phyloP scores from a whole-genome alignment of 1,140 invertebrate genomes.

The Palaemon carinicauda region DNA sequence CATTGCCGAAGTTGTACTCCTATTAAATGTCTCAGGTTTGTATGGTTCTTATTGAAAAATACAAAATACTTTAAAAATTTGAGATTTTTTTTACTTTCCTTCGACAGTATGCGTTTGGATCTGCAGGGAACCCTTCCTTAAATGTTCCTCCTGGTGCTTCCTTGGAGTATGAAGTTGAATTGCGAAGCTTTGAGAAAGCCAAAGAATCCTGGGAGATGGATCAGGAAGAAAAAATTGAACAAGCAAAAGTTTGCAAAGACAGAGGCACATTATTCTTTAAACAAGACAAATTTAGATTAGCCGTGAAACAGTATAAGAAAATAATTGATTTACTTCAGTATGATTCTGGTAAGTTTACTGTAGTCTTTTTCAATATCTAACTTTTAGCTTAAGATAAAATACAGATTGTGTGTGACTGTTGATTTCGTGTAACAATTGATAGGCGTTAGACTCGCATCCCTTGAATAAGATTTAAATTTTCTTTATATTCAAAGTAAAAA shows the following conservation, averaged over 20 bases:
- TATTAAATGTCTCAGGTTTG: no score
- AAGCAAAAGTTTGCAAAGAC: conserved; percentile 84
- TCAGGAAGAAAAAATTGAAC: conserved; percentile 78
- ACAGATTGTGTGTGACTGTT: neutral
- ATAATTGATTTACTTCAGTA: conserved; percentile 71
- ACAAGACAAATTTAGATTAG: conserved; percentile 77
- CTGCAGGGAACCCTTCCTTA: conserved; percentile 74
- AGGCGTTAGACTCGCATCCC: no score
- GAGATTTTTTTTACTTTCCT: no score
- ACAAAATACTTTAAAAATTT: no score
- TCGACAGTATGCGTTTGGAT: conserved; percentile 81
- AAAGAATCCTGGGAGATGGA: conserved; percentile 86
- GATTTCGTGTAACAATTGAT: neutral
- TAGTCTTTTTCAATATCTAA: neutral
- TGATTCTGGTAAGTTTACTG: conserved; percentile 64
- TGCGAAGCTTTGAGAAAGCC: conserved; percentile 84
- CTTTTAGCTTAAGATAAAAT: neutral
- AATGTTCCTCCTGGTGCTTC: conserved; percentile 81
- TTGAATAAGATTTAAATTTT: no score
- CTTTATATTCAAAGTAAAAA: no score
- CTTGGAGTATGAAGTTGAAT: conserved; percentile 82
- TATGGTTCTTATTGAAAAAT: no score
- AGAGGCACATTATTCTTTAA: conserved; percentile 94
- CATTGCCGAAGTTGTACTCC: no score
- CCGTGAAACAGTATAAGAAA: conserved; percentile 89